Base-by-base conservation (phyloP, 1,140 invertebrate genomes). In the Magallana gigas region DNA sequence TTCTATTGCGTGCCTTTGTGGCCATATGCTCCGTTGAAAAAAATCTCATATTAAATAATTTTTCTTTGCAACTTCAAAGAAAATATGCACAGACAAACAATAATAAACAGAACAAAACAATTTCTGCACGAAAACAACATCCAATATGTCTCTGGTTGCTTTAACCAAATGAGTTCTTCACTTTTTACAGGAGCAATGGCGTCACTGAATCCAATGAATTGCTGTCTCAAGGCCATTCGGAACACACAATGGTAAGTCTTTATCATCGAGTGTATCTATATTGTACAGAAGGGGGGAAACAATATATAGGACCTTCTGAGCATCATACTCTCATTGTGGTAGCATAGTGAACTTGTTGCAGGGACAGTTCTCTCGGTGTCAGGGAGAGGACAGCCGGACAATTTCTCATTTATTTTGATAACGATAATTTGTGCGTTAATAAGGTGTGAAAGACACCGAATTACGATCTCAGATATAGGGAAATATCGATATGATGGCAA, bases 151-250 rank as follows among this genome's bases (percentile, higher is more conserved):
- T 76, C 8, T 76, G 68, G 14, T 29, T 76, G 18, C 36, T 76
- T 71, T 71, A n/a, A n/a, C 60, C 16, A n/a, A 64, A 64, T 64
- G 60, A 64, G 60, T 64, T 64, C 60, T 64, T 23, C 18, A 7
- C 36, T 64, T 18, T 64, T 64, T 71, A 11, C 68, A 76, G 68
- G 8, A 76, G 68, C 68, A 76, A 76, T 29, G 68, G 68, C 68
- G 68, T 76, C 68, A 76, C 68, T 3, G 68, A 76, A 76, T 76
- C 68, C 68, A 76, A 76, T 12, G 68, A 76, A 23, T 23, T 76
- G 18, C 23, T 76, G 23, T 76, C 68, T 76, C 68, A 76, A 76
- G 68, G 68, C 23, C 68, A 36, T 23, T 29, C 68, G 23, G 68
- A 76, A 29, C 68, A 76, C 68, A 76, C 36, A 8, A 76, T 76